Base-by-base conservation (phyloP, 1,140 invertebrate genomes). In the Pomphorhynchus laevis region DNA sequence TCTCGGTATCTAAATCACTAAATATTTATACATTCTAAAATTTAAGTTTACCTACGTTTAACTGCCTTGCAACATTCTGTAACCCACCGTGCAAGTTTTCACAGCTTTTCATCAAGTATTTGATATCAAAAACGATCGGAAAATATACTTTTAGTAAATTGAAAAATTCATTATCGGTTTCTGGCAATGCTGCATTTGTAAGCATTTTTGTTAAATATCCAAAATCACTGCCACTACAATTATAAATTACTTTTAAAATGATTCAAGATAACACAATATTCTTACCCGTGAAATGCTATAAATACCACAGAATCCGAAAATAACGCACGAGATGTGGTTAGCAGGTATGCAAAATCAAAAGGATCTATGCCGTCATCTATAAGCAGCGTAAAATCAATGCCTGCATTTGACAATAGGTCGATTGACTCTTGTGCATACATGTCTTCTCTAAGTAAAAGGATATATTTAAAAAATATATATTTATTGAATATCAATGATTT, bases 351-450 rank as follows among this genome's bases (percentile, higher is more conserved):
- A 67, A 95, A 95, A 49, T 84, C 73, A 47, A 74, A 59, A 1
- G 79, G 74, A 51, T 86, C 75, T 44, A 95, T 91, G 16, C 86
- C 86, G 54, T 93, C 76, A 53, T 80, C 75, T 64, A 86, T 76
- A 53, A 89, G 79, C 57, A 80, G 77, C 51, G 82, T 74, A 55
- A 93, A 93, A 53, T 91, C 77, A 44, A 93, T 79, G 22, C 82
- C 82, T 38, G 79, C 84, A 55, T 84, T 84, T 52, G 73, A 70
- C 25, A 93, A 63, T 49, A 93, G 65, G 54, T 91, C 80, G 55
- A 93, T 91, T 43, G 77, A 86, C 52, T 91, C 82, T 59, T 89
- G 76, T 18, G 80, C 80, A 61, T 84, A 89, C 77, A 89, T 89
- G 51, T 91, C 82, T 59, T 84, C 77, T 43, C 74, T 80, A 47